These are phyloP conservation scores for Aphidius colemani DNA, from an alignment of 2,888 invertebrate genomes.

Conservation along the genomic window DNA sequence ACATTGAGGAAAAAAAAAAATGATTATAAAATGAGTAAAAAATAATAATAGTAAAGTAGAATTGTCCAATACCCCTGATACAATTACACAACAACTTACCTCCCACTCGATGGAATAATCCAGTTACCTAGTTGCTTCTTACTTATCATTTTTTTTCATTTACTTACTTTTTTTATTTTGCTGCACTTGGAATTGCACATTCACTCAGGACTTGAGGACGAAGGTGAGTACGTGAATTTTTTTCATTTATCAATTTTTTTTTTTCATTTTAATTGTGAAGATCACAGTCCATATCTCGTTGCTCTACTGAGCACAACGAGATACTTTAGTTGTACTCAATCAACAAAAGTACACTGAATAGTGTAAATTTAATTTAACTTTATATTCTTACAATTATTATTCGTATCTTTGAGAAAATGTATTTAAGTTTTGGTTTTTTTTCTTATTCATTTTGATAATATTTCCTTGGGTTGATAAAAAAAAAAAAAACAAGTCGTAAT, in stretches of 20 bases:
- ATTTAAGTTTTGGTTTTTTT: background rate
- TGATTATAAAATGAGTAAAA: constrained; percentile 1
- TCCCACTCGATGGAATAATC: constrained; percentile 1
- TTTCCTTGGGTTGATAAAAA: background rate
- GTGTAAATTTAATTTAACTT: background rate
- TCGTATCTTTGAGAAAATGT: too few relatives aligned
- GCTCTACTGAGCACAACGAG: constrained; percentile 12
- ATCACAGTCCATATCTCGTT: constrained; percentile 17
- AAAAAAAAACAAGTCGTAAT: background rate
- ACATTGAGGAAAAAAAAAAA: background rate
- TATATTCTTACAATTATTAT: too few relatives aligned
- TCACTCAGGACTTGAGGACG: constrained; percentile 61
- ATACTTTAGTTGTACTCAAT: constrained; percentile 10
- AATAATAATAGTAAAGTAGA: constrained; percentile 4
- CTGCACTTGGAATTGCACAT: constrained; percentile 23
- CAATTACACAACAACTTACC: constrained; percentile 16
- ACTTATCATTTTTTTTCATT: constrained; percentile 11
- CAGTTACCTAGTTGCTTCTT: constrained; percentile 14
- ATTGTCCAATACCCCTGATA: constrained; percentile 22
- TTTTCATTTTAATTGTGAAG: background rate
- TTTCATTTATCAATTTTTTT: too few relatives aligned
- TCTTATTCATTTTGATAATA: background rate
- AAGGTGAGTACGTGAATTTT: constrained; percentile 57
- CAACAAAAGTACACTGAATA: background rate
- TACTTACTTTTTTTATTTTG: constrained; percentile 35